Base-by-base conservation (phyloP, 2,888 invertebrate species). In the Ectemnius cavifrons region DNA sequence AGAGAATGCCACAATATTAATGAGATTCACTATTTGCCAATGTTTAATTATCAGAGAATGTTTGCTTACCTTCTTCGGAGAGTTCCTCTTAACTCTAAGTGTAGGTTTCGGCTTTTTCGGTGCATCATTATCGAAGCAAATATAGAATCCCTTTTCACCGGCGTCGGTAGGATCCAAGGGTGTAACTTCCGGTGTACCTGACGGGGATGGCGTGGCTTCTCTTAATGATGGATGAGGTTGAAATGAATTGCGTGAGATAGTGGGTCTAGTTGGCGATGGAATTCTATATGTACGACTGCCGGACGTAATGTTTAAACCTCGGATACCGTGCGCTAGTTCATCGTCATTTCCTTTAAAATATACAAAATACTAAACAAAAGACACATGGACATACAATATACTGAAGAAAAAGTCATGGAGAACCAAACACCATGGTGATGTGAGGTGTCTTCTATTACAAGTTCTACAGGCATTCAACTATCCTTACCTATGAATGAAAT, bases 51-150 rank as follows among this genome's bases (percentile, higher is more conserved):
- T 4, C 28, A 8, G 28, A 2, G 8, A 37, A 2, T 2, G 4
- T 28, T 20, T 23, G 49, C 91, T 88, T 84, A 96, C 96, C 91
- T 96, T 96, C 87, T 95, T 95, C 0, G 96, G 96, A 5, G 96
- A 96, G 47, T 92, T 92, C 71, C 94, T 93, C 89, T 96, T 96
- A 72, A 93, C 93, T 79, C 97, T 92, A 66, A 97, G 92, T 16
- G 97, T 96, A 1, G 97, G 98, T 91, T 98, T 98, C 16, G 97
- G 97, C 86, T 97, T 93, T 89, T 96, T 96, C 16, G 97, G 97
- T 85, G 95, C 95, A 71, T 96, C 96, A 89, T 96, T 95, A 89
- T 97, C 97, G 89, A 98, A 97, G 64, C 97, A 96, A 88, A 98
- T 97, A 91, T 98, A 98, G 92, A 98, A 98, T 45, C 97, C 96